phyloP scores from a whole-genome alignment of 2,113 vertebrate species.

The Calidris pugnax region DNA sequence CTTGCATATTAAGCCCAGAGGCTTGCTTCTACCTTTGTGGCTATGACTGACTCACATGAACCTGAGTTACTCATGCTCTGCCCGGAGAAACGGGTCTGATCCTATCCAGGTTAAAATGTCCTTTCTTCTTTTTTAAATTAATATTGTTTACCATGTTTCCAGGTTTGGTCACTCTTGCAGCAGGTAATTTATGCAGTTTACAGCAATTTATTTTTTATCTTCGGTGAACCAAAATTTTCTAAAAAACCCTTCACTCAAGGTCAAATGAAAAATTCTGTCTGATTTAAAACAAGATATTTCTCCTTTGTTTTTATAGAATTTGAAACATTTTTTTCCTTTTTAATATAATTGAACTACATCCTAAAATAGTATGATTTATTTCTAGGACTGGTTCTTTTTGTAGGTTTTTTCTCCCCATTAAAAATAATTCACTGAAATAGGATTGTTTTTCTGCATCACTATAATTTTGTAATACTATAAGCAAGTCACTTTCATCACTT shows the following conservation, averaged over 20 bases:
- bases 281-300: neutral
- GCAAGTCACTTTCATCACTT: neutral
- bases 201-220: neutral
- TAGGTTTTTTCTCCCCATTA: neutral
- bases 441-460: neutral
- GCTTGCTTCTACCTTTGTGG: slow-evolving; percentile 31
- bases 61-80: slow-evolving; percentile 12
- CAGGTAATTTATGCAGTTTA: neutral
- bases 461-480: neutral
- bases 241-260: neutral
- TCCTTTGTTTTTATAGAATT: neutral
- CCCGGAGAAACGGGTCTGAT: neutral
- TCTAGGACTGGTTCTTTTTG: neutral
- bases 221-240: neutral
- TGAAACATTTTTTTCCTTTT: neutral
- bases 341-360: neutral
- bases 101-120: neutral
- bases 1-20: slow-evolving; percentile 11
- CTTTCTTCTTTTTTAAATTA: neutral
- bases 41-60: neutral
- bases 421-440: neutral
- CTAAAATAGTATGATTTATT: neutral
- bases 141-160: neutral
- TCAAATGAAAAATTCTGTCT: neutral
- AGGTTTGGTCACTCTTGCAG: neutral